Evolutionary conservation across 2,888 invertebrate species (phyloP), one percentile per base, ranked within the genome.

Genomic region (Vandiemenella viatica): DNA sequence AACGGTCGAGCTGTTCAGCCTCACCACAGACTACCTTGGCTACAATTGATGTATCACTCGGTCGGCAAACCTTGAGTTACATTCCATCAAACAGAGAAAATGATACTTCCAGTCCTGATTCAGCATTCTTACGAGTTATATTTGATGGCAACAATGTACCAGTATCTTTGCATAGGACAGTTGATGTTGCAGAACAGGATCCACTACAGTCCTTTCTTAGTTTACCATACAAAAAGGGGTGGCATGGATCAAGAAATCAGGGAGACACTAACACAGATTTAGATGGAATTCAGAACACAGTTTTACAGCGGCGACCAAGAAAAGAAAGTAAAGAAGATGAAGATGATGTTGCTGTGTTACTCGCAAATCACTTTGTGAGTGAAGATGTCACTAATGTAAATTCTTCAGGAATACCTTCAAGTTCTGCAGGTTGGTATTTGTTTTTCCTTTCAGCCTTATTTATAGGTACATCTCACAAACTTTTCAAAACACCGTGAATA

Each of bases 311-410:
- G 5, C 32, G n/a, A 32, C 32, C 32, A 13, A 32, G 32, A 40
- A 32, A 53, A 38, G 52, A 51, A 15, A 51, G 53, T 44, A 48
- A 53, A 19, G 47, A 54, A 26, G 56, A 58, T 41, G 59, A 59
- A 48, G 58, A 58, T 47, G 58, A 59, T 52, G 58, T 59, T 18
- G 59, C 58, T 7, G 53, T 57, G n/a, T 50, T 59, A 40, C 50
- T 59, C 20, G 59, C 58, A 15, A 59, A 57, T 46, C 59, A 59
- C 42, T 50, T 59, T n/a, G 55, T 55, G 15, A 54, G 50, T 43
- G 52, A 55, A 46, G 53, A 45, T 4, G 49, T 48, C n/a, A 21
- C 45, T 32, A n/a, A 46, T 41, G 19, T 15, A 8, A 20, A 42
- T 45, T 13, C 22, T 21, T 19, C 38, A 10, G 15, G 16, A 10